Evolutionary conservation across 2,888 invertebrate genomes (phyloP).

Genomic region (Trilocha varians): DNA sequence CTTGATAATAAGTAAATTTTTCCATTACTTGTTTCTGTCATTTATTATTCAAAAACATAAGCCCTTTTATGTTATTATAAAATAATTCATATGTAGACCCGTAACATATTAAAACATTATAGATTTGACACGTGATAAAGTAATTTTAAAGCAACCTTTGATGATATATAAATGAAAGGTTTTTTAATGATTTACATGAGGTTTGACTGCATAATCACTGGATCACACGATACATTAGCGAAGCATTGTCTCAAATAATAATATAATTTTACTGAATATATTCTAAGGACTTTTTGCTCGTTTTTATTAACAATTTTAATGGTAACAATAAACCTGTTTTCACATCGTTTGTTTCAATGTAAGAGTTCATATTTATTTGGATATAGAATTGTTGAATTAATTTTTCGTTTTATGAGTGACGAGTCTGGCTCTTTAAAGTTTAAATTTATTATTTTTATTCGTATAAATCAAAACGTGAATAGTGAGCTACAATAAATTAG

Average conservation of each 20-base stretch:
- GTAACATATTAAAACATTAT: no score
- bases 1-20: no score
- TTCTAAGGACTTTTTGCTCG: slow-evolving; percentile 4
- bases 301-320: slow-evolving; percentile 14
- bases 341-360: slow-evolving; percentile 3
- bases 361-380: not conserved
- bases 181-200: no score
- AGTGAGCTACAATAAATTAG: not conserved
- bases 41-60: no score
- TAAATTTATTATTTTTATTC: slow-evolving; percentile 7
- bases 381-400: slow-evolving; percentile 4
- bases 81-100: no score
- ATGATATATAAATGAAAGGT: no score
- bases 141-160: no score
- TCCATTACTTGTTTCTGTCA: no score
- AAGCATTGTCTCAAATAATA: slow-evolving; percentile 28
- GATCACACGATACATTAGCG: slow-evolving; percentile 43
- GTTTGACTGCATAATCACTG: slow-evolving; percentile 28
- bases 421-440: slow-evolving; percentile 1
- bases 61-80: no score
- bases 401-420: slow-evolving; percentile 5
- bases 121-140: no score
- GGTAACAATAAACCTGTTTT: slow-evolving; percentile 3
- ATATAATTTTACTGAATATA: slow-evolving; percentile 20
- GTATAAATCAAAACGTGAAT: slow-evolving; percentile 12